A percentile compares a stretch with the other conserved stretches of the same genome.
These are phyloP conservation scores for Monodelphis domestica DNA, from an alignment of 2,797 vertebrate genomes.

Conservation along the genomic window DNA sequence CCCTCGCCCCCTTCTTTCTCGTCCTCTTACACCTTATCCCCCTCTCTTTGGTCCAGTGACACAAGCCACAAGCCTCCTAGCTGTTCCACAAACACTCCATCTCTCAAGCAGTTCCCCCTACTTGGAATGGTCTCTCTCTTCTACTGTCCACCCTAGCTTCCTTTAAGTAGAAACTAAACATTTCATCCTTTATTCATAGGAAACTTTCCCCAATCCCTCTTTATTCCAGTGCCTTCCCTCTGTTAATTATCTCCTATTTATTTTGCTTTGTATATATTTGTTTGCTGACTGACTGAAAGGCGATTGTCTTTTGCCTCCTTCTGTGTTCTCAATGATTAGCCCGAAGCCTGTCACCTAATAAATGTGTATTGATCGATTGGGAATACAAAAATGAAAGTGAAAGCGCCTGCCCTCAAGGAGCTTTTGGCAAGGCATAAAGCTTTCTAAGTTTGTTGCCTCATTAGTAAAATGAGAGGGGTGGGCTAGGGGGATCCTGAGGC, in stretches of 20 bases:
- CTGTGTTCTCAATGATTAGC: neutral
- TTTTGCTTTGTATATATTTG: neutral
- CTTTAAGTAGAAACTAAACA: neutral
- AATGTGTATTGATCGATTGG: neutral
- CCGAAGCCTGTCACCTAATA: neutral
- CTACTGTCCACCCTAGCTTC: neutral
- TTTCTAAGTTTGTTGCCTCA: neutral
- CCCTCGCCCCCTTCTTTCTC: neutral
- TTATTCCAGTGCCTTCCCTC: neutral
- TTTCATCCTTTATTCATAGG: neutral
- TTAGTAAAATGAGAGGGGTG: neutral
- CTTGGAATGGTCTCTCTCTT: neutral
- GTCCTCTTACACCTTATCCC: accelerated
- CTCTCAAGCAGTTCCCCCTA: neutral
- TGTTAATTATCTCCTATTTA: neutral
- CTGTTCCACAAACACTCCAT: neutral
- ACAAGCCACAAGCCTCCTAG: neutral
- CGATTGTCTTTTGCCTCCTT: neutral
- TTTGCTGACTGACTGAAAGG: neutral
- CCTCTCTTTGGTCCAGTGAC: neutral
- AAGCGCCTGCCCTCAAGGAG: neutral
- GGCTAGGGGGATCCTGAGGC: neutral
- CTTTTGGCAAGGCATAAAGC: neutral
- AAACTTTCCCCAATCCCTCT: neutral
- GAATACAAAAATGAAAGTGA: neutral